A percentile compares a stretch with the other conserved stretches of the same genome.
phyloP scores from a whole-genome alignment of 2,797 vertebrate species.

The Miichthys miiuy region DNA sequence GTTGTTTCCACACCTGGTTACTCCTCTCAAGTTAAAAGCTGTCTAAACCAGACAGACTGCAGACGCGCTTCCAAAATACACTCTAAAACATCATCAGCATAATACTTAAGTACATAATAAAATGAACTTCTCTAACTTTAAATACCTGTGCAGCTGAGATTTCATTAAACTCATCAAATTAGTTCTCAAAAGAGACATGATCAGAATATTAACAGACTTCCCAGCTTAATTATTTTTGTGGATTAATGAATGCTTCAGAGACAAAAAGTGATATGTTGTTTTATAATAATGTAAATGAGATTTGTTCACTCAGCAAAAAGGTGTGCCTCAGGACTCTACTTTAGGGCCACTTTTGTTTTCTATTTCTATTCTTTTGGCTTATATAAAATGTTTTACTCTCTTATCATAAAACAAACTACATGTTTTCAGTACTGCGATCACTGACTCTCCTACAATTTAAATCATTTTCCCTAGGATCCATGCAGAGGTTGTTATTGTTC shows the following conservation, averaged over 20 bases:
- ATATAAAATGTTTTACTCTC: background rate
- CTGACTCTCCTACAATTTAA: background rate
- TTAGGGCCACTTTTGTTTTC: background rate
- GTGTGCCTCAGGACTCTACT: background rate
- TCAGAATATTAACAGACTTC: background rate
- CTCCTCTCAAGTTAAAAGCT: constrained; percentile 24
- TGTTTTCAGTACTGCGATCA: background rate
- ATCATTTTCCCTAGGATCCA: background rate
- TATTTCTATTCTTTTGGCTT: background rate
- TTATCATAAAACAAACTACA: background rate
- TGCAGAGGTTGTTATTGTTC: background rate
- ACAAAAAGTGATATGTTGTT: background rate
- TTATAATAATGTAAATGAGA: background rate
- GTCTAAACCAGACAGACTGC: constrained; percentile 20
- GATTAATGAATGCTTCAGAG: background rate
- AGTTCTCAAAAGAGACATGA: background rate
- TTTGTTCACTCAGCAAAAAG: background rate
- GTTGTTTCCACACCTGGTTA: constrained; percentile 43
- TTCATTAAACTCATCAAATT: background rate
- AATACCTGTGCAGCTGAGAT: background rate
- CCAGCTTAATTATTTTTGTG: background rate
- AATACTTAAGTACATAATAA: background rate
- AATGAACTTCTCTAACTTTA: background rate
- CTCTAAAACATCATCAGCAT: constrained; percentile 31
- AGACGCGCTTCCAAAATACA: constrained; percentile 19